These are phyloP conservation scores for Frieseomelitta varia DNA, from an alignment of 1,140 invertebrate genomes.

Conservation along the genomic window DNA sequence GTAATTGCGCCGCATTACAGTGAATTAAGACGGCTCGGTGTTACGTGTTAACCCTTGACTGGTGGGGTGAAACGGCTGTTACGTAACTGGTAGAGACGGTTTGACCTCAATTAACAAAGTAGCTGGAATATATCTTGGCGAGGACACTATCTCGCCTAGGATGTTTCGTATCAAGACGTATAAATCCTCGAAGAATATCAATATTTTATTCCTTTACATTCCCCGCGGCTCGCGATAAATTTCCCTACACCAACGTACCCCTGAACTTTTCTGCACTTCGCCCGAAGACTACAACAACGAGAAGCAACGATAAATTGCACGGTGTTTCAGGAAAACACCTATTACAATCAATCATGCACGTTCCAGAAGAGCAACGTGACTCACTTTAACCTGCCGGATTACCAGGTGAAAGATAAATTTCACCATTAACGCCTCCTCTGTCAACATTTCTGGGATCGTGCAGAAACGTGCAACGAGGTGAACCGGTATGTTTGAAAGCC, in stretches of 20 bases:
- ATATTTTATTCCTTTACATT: conserved; percentile 22
- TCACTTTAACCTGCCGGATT: conserved; percentile 21
- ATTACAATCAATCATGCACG: conserved; percentile 24
- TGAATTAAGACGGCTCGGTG: conserved; percentile 1
- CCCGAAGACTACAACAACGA: neutral
- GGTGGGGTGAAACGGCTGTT: conserved; percentile 6
- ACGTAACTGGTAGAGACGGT: conserved; percentile 5
- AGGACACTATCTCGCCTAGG: neutral
- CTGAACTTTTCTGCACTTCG: conserved; percentile 28
- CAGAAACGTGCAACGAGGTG: neutral
- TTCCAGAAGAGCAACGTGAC: conserved; percentile 7
- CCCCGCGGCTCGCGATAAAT: neutral
- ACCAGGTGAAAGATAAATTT: conserved; percentile 34
- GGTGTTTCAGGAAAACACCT: conserved; percentile 13
- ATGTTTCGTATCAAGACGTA: neutral
- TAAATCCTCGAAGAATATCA: conserved; percentile 19
- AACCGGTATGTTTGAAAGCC: neutral
- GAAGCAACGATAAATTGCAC: conserved; percentile 14
- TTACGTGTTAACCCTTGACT: conserved; percentile 27
- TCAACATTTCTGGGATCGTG: conserved; percentile 10
- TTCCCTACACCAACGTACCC: neutral
- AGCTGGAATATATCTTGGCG: conserved; percentile 5
- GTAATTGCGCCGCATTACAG: neutral
- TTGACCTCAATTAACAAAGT: conserved; percentile 31
- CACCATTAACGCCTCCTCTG: conserved; percentile 25